These are phyloP conservation scores for Corythaixoides concolor DNA, from an alignment of 2,113 vertebrate species.

Conservation along the genomic window DNA sequence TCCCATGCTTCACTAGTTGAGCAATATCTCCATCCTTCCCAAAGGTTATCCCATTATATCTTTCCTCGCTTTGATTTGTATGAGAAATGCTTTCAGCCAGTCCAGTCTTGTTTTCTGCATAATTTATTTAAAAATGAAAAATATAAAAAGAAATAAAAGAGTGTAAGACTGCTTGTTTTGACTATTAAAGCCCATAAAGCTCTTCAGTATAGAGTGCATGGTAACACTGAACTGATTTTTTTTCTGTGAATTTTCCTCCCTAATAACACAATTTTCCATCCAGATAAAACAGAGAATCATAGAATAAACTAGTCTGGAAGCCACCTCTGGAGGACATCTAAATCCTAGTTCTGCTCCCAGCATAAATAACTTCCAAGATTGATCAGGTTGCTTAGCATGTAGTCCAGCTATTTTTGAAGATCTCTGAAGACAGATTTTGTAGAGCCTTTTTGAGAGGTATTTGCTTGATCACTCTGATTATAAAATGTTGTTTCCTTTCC, in stretches of 20 bases:
- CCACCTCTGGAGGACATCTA: neutral
- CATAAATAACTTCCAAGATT: neutral
- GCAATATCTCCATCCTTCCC: neutral
- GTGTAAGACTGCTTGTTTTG: neutral
- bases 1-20: neutral
- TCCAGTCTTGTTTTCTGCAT: neutral
- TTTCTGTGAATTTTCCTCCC: neutral
- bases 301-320: neutral
- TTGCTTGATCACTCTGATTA: neutral
- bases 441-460: neutral
- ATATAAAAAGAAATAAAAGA: neutral
- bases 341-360: neutral
- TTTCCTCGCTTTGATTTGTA: neutral
- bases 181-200: neutral
- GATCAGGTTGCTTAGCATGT: neutral
- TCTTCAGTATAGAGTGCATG: neutral
- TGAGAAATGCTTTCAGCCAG: neutral
- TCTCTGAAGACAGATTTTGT: neutral
- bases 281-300: neutral
- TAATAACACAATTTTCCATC: neutral
- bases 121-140: neutral
- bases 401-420: neutral
- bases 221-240: neutral
- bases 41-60: neutral
- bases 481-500: neutral